A percentile compares a stretch with the other conserved stretches of the same genome.
phyloP scores from a whole-genome alignment of 2,113 vertebrate species.

The Myrmophylax atrothorax region DNA sequence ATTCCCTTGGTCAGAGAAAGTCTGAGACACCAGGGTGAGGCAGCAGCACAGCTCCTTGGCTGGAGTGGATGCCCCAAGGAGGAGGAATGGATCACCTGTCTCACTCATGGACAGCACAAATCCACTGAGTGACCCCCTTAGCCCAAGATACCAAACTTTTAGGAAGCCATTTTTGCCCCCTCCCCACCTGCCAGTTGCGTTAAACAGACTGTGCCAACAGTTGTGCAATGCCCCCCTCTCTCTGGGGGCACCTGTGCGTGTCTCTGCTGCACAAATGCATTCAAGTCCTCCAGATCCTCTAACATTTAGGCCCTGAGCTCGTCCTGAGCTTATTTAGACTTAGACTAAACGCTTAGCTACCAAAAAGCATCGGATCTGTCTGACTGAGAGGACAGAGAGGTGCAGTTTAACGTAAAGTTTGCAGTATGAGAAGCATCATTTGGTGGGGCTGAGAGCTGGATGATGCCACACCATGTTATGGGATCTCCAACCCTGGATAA shows the following conservation, averaged over 20 bases:
- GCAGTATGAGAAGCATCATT: neutral
- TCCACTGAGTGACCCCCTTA: neutral
- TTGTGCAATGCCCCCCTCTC: neutral
- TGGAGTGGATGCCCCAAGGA: neutral
- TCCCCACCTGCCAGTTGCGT: too few species aligned
- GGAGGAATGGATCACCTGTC: neutral
- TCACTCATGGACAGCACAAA: fast-evolving
- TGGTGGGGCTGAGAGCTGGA: neutral
- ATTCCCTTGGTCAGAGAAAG: neutral
- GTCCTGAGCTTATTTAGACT: neutral
- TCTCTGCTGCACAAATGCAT: fast-evolving
- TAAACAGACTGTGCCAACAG: neutral
- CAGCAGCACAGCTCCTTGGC: neutral
- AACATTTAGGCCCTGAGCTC: neutral
- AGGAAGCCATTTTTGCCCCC: neutral
- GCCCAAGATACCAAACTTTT: neutral
- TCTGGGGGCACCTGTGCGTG: neutral
- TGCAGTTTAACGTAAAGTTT: neutral
- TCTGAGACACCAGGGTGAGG: fast-evolving
- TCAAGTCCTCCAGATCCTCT: neutral
- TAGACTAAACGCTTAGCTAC: fast-evolving
- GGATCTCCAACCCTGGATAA: neutral
- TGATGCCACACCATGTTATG: neutral
- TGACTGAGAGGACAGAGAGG: neutral
- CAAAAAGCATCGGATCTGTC: neutral